Evolutionary conservation across 2,797 vertebrate genomes (phyloP), one percentile per base, ranked within the genome.

Genomic region (Cuniculus paca): DNA sequence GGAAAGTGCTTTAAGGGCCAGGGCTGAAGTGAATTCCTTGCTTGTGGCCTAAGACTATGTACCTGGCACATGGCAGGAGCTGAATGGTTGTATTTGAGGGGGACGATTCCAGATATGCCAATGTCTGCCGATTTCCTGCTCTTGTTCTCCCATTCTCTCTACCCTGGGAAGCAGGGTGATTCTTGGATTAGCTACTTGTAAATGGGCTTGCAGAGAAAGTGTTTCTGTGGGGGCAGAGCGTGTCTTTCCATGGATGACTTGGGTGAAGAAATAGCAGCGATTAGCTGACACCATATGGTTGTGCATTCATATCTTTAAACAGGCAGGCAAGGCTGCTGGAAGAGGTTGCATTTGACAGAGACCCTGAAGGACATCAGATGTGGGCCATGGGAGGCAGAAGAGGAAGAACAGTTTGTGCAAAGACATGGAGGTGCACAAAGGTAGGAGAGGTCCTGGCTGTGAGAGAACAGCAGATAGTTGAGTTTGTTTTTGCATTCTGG

Each of bases 401-500:
- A 88, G 90, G 39, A 77, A 54, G 52, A 56, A 85, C 28, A 68
- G 54, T 63, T 88, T 60, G 45, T 63, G 13, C 31, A 28, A 86
- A 75, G 26, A 63, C 11, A 5, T 48, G 39, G 54, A 75, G 26
- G 6, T 74, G 22, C 7, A 2, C 2, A 7, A 54, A 89, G 19
- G 14, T 50, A 52, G 80, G 60, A 60, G 70, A 78, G 54, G 28
- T 85, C 50, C 52, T 50, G 19, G 52, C 45, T 36, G 24, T 36
- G 34, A 52, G 56, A 75, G 54, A 93, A 50, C 19, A n/a, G 50
- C 61, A 65, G 20, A 42, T 6, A 36, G 14, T 65, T 45, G 36
- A 19, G 39, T 91, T 94, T 58, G 54, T 26, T 95, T 89, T 89
- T 94, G 26, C 48, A 52, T 81, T 84, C 34, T 72, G 74, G 83